Percentiles rank a stretch among this genome's conserved stretches.
These are phyloP conservation scores for Cephalotes varians DNA, from an alignment of 2,888 invertebrate genomes.

Conservation along the genomic window DNA sequence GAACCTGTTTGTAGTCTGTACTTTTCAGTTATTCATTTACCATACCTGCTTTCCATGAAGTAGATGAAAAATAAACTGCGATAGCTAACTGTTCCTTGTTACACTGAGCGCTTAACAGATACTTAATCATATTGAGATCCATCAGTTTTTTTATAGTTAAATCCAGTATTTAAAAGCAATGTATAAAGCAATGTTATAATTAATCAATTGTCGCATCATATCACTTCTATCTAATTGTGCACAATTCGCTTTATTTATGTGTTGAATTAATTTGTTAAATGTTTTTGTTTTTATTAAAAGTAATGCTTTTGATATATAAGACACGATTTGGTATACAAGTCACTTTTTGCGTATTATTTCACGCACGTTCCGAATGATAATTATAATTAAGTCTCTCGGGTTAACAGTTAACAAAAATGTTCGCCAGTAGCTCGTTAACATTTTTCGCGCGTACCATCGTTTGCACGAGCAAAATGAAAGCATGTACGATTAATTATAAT, in stretches of 20 bases:
- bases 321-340: not conserved
- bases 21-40: slow-evolving; percentile 8
- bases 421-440: slow-evolving; percentile 43
- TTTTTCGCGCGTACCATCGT: slow-evolving; percentile 39
- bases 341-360: not conserved
- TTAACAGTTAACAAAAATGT: slow-evolving; percentile 31
- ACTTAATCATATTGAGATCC: not conserved
- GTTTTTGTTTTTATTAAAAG: not conserved
- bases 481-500: slow-evolving; percentile 49
- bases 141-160: not conserved
- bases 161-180: not conserved
- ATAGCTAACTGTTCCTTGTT: slow-evolving; percentile 3
- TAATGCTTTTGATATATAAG: not conserved
- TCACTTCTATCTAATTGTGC: not conserved
- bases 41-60: not conserved
- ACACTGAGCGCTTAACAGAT: not conserved
- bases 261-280: too few species aligned
- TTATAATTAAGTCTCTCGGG: slow-evolving; percentile 34
- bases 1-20: slow-evolving; percentile 15
- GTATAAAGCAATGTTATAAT: not conserved
- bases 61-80: not conserved
- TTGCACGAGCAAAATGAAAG: slow-evolving; percentile 28
- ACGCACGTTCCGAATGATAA: slow-evolving; percentile 3
- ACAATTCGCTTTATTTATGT: not conserved
- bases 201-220: not conserved